Percentiles rank a stretch among this genome's conserved stretches.
Conservation (phyloP, 2,113 vertebrate species). For the Mohoua ochrocephala region DNA sequence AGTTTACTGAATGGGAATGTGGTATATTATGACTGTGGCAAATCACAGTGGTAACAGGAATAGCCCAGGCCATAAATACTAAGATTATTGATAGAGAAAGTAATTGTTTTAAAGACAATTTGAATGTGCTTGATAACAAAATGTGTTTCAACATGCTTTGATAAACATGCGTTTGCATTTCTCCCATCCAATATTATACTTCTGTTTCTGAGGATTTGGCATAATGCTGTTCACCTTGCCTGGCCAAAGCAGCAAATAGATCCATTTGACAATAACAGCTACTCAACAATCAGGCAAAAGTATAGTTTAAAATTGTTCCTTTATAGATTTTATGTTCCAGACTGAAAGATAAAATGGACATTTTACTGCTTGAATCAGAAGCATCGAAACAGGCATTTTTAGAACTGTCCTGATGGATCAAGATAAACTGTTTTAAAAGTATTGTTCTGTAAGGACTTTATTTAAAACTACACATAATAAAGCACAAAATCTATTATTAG, state of each 20-base stretch:
- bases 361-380: background rate
- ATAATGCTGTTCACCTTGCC: background rate
- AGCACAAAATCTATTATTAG: background rate
- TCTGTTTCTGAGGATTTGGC: background rate
- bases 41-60: background rate
- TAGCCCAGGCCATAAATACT: background rate
- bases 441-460: background rate
- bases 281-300: background rate
- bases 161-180: background rate
- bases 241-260: background rate
- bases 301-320: background rate
- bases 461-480: background rate
- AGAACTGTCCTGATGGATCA: background rate
- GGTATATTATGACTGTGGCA: background rate
- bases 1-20: background rate
- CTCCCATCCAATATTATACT: background rate
- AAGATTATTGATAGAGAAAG: background rate
- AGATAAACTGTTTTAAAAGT: background rate
- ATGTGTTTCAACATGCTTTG: background rate
- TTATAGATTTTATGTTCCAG: background rate
- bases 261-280: background rate
- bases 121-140: background rate
- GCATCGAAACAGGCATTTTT: background rate
- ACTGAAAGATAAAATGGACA: background rate
- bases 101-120: background rate